A percentile compares a stretch with the other conserved stretches of the same genome.
Conservation (phyloP, 2,113 vertebrate species). For the Menidia beryllina region DNA sequence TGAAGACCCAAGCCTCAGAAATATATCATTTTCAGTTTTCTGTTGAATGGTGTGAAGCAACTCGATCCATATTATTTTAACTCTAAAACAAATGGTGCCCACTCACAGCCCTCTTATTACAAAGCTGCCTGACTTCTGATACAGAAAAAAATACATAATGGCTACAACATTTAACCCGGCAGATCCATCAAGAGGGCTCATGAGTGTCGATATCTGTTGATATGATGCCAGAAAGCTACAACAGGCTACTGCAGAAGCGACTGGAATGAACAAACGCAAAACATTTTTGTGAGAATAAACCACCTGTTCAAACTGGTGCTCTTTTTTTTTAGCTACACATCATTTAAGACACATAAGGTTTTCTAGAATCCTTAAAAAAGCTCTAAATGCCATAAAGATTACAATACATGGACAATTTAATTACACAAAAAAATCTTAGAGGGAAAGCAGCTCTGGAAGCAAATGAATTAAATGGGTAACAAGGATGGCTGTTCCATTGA, state of each 20-base stretch:
- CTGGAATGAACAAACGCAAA: not conserved
- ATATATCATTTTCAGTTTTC: not conserved
- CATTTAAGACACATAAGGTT: not conserved
- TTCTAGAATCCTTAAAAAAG: slow-evolving; percentile 2
- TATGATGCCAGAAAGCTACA: not conserved
- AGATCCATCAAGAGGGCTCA: slow-evolving; percentile 7
- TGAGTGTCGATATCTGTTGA: slow-evolving; percentile 2
- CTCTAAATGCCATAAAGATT: not conserved
- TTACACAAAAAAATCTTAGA: not conserved
- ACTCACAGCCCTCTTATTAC: slow-evolving; percentile 48
- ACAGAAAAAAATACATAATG: slow-evolving; percentile 48
- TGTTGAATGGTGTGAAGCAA: not conserved
- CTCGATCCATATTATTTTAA: not conserved
- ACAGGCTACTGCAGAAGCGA: not conserved
- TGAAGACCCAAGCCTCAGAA: not conserved
- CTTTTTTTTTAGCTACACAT: not conserved
- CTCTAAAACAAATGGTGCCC: slow-evolving; percentile 24
- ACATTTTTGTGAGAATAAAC: not conserved
- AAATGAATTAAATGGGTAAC: not conserved
- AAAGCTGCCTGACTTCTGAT: slow-evolving; percentile 55
- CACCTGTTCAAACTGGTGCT: not conserved
- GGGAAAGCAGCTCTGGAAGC: slow-evolving; percentile 4
- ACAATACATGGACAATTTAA: not conserved
- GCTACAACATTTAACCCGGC: slow-evolving; percentile 1
- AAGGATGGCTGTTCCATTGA: not conserved